These are phyloP conservation scores for Aurelia sp. DNA, from an alignment of 30 jellyfish, hydroid and myxozoan species.

Conservation along the genomic window DNA sequence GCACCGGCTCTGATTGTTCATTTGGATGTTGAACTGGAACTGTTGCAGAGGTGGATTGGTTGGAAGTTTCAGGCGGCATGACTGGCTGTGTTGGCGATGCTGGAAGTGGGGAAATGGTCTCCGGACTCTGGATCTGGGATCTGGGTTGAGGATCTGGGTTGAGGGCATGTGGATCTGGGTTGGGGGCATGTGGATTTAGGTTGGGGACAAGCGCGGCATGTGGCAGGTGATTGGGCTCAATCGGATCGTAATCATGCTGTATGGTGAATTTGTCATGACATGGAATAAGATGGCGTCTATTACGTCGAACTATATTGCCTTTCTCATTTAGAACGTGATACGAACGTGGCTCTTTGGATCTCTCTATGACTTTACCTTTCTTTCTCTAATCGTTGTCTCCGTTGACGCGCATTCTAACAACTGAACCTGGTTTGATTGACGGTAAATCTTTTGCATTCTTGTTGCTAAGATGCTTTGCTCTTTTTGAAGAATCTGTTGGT, in stretches of 20 bases:
- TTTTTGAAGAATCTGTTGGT: conserved; percentile 27
- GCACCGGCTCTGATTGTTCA: conserved; percentile 38
- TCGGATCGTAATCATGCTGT: conserved; percentile 32
- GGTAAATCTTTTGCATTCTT: conserved; percentile 38
- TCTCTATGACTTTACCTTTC: conserved; percentile 45
- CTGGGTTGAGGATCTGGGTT: conserved; percentile 1
- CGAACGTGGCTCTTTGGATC: conserved; percentile 40
- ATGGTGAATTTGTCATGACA: conserved; percentile 45
- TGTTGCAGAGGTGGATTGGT: conserved; percentile 36
- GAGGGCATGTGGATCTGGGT: conserved; percentile 38
- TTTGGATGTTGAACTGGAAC: conserved; percentile 24
- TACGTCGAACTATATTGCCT: conserved; percentile 39
- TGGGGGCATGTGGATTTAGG: no score
- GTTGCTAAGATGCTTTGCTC: neutral
- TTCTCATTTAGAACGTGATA: conserved; percentile 26
- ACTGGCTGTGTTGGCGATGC: conserved; percentile 6
- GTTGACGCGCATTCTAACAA: conserved; percentile 41
- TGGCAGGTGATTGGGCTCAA: conserved; percentile 38
- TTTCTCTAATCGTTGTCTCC: conserved; percentile 35
- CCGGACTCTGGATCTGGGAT: neutral
- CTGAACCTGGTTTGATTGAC: conserved; percentile 41
- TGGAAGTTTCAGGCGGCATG: conserved; percentile 47
- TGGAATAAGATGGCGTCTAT: conserved; percentile 45
- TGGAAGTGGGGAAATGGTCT: neutral
- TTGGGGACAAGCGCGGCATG: conserved; percentile 22